Conservation (phyloP, 2,113 vertebrate genomes). For the Pantherophis guttatus region DNA sequence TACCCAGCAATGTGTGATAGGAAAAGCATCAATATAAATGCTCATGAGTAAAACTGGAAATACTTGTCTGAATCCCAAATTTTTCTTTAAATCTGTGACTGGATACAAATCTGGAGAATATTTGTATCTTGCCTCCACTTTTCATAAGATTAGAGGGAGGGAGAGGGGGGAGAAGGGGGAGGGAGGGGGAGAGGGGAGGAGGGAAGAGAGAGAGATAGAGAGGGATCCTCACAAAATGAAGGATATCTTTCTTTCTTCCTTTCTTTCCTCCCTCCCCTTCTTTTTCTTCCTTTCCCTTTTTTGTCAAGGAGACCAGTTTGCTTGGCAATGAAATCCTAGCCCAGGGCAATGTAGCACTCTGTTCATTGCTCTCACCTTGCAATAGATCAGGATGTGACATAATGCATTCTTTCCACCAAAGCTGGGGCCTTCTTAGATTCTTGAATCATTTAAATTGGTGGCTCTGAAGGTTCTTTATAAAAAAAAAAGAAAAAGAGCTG, state of each 20-base stretch:
- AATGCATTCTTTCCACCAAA: slow-evolving; percentile 8
- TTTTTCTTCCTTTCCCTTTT: neutral
- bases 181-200: no score
- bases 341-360: neutral
- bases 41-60: neutral
- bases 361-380: neutral
- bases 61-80: neutral
- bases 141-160: neutral
- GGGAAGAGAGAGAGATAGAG: neutral
- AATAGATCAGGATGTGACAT: neutral
- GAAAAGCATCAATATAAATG: neutral
- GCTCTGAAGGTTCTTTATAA: neutral
- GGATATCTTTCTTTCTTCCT: no score
- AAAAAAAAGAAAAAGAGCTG: neutral
- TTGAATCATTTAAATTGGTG: slow-evolving; percentile 4
- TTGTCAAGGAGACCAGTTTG: neutral
- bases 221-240: neutral
- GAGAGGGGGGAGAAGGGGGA: neutral
- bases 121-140: neutral
- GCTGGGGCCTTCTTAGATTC: slow-evolving; percentile 4
- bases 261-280: neutral
- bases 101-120: neutral
- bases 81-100: neutral
- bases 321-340: neutral
- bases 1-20: neutral